Evolutionary conservation across 1,140 invertebrate genomes (phyloP).

Genomic region (Rhynchophorus ferrugineus): DNA sequence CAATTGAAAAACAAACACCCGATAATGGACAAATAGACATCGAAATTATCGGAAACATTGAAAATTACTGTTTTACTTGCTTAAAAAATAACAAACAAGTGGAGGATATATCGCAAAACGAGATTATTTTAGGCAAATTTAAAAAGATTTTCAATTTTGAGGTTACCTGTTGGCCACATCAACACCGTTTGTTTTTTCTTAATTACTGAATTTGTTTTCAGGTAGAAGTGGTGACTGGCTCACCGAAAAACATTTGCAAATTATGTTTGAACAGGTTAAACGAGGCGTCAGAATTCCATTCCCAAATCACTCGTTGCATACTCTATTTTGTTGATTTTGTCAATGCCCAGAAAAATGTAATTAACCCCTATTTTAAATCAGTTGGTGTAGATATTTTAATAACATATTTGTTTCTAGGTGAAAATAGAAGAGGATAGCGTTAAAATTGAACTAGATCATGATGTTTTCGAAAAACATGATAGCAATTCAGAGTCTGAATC

Average conservation of each 20-base stretch:
- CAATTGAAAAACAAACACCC: too few relatives aligned
- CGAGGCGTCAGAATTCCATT: constrained; percentile 4
- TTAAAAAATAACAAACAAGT: neutral
- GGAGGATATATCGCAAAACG: constrained; percentile 2
- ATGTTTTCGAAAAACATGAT: neutral
- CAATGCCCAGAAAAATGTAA: neutral
- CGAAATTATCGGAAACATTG: constrained; percentile 1
- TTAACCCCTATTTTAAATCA: neutral
- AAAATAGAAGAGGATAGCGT: neutral
- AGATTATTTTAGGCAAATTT: constrained; percentile 1
- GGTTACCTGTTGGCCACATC: constrained; percentile 17
- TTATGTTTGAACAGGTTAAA: constrained; percentile 6
- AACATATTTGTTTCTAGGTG: neutral
- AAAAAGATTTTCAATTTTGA: constrained; percentile 14
- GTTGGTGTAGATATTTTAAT: neutral
- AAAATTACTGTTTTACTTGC: constrained; percentile 12
- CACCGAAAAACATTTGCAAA: constrained; percentile 7
- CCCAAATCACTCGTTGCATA: neutral
- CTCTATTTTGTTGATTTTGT: neutral
- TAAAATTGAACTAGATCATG: neutral
- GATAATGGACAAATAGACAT: too few relatives aligned
- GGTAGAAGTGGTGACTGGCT: constrained; percentile 4
- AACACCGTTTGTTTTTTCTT: constrained; percentile 15
- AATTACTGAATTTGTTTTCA: constrained; percentile 6
- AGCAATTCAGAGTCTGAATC: constrained; percentile 4